These are phyloP conservation scores for Eupithecia exiguata DNA, from an alignment of 2,888 invertebrate species.

Conservation along the genomic window DNA sequence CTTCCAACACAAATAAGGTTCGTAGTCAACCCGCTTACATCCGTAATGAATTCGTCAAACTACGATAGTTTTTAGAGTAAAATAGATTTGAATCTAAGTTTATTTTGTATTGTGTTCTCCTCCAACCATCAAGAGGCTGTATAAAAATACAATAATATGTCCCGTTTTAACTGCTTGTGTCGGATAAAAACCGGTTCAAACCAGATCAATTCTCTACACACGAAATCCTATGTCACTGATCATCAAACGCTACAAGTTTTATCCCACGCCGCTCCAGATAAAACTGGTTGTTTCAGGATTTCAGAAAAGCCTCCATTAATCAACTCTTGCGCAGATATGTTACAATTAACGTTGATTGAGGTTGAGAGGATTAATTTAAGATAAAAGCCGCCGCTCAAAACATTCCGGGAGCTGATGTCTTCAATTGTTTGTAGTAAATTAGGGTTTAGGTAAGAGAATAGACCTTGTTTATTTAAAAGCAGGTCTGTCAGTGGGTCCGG, in stretches of 20 bases:
- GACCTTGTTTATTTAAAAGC: not conserved
- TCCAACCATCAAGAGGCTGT: not conserved
- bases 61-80: too few relatives aligned
- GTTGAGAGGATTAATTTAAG: conserved; percentile 40
- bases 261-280: conserved; percentile 32
- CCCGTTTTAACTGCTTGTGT: not conserved
- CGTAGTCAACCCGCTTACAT: too few relatives aligned
- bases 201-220: not conserved
- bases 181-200: not conserved
- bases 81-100: too few relatives aligned
- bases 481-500: not conserved
- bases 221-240: not conserved
- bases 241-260: not conserved
- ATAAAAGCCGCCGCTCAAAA: conserved; percentile 35
- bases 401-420: conserved; percentile 18
- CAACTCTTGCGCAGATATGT: conserved; percentile 36
- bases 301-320: conserved; percentile 26
- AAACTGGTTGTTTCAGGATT: conserved; percentile 28
- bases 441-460: not conserved
- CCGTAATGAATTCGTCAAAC: too few relatives aligned
- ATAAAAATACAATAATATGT: not conserved
- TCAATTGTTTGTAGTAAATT: conserved; percentile 28
- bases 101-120: too few relatives aligned
- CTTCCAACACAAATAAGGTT: too few relatives aligned
- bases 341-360: conserved; percentile 45